A percentile compares a stretch with the other conserved stretches of the same genome.
These are phyloP conservation scores for Siphlonurus alternatus DNA, from an alignment of 2,888 invertebrate species.

Conservation along the genomic window DNA sequence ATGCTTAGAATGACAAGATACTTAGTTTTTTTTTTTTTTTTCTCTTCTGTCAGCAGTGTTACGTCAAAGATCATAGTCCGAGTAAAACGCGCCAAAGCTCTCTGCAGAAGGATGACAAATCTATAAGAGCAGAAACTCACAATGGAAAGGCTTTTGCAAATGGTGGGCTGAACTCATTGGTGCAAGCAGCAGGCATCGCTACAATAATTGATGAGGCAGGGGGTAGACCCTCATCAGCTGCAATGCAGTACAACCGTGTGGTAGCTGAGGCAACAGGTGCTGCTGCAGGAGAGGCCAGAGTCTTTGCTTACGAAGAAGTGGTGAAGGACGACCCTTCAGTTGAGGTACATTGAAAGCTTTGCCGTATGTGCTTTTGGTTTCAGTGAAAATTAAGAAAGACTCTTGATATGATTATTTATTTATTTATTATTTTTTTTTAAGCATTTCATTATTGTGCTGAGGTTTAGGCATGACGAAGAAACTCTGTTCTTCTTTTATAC, in stretches of 20 bases:
- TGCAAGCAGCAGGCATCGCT: conserved; percentile 26
- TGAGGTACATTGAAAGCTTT: background rate
- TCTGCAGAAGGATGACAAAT: conserved; percentile 12
- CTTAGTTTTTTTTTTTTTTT: background rate
- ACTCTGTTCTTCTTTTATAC: too few relatives aligned
- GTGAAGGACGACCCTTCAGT: background rate
- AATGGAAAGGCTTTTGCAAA: conserved; percentile 8
- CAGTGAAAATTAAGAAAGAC: too few relatives aligned
- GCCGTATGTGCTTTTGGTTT: too few relatives aligned
- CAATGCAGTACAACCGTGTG: conserved; percentile 26
- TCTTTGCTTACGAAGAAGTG: background rate
- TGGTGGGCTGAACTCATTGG: conserved; percentile 19
- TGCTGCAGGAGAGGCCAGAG: background rate
- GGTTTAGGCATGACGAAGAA: too few relatives aligned
- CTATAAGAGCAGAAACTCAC: conserved; percentile 9
- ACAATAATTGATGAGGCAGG: conserved; percentile 21
- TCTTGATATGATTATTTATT: too few relatives aligned
- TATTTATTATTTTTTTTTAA: too few relatives aligned
- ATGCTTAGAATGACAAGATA: background rate
- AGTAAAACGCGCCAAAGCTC: background rate
- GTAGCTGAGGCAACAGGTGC: conserved; percentile 6
- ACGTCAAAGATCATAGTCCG: conserved; percentile 34
- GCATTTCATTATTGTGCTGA: too few relatives aligned
- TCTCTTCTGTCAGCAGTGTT: conserved; percentile 24
- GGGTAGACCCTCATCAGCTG: conserved; percentile 22